These are phyloP conservation scores for Hypsibius dujardini DNA, from an alignment of 1,140 invertebrate genomes.

Conservation along the genomic window DNA sequence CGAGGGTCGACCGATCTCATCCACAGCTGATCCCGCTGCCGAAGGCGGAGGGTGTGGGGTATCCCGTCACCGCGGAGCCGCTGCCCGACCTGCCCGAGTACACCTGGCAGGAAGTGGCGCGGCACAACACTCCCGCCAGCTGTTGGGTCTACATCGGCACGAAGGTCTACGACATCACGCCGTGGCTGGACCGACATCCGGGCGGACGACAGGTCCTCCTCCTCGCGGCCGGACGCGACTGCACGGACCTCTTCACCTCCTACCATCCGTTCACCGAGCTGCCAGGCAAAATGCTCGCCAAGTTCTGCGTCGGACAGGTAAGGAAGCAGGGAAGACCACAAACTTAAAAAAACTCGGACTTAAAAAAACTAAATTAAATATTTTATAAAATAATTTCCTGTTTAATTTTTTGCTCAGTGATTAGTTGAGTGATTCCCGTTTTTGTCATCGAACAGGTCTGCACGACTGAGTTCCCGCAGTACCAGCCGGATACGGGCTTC, in stretches of 20 bases:
- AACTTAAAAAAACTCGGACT: no score
- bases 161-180: conserved; percentile 1
- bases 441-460: no score
- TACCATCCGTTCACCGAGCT: neutral
- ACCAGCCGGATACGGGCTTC: neutral
- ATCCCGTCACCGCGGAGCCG: neutral
- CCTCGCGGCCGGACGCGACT: neutral
- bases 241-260: neutral
- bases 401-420: no score
- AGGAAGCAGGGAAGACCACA: no score
- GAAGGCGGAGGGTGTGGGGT: no score
- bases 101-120: neutral
- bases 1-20: no score
- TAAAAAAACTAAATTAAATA: no score
- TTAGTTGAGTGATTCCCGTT: no score
- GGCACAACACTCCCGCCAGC: neutral
- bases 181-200: neutral
- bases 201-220: neutral
- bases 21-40: no score
- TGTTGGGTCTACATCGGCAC: conserved; percentile 1
- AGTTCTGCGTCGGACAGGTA: neutral
- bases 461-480: conserved; percentile 1
- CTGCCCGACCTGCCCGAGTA: neutral
- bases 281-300: neutral
- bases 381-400: no score